Base-by-base conservation (phyloP, 2,113 vertebrate species). In the Neolamprologus caudopunctatus region DNA sequence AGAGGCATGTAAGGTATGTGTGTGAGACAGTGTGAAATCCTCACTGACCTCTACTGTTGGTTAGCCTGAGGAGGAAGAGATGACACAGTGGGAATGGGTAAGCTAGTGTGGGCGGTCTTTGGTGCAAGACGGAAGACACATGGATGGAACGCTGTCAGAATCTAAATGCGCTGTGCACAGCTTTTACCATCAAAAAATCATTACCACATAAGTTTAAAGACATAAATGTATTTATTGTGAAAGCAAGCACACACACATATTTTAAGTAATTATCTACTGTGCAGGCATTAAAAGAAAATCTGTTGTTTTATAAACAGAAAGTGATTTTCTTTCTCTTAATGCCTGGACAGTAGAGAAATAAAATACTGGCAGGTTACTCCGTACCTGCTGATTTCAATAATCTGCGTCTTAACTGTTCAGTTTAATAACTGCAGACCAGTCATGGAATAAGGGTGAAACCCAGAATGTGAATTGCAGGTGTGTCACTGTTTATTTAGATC, bases 41-140 rank as follows among this genome's bases (percentile, higher is more conserved):
- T 87, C 68, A 42, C 87, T 92, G 86, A 92, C 89, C 91, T 92
- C 85, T 85, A 54, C 85, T 88, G 89, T 79, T 93, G 89, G 88
- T 89, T 87, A 84, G 82, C 86, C 87, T 9, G 81, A 92, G 80
- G 90, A 90, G 88, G 82, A 73, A 85, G 82, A 55, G 86, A 87
- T 93, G 92, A 88, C 89, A 91, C 89, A 83, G 81, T 84, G 87
- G 83, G 92, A 84, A 89, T 71, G 86, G 66, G 57, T 88, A 88
- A 90, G 71, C 87, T 63, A 71, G 89, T 86, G 92, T 90, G 80
- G 91, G 87, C 63, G 81, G 84, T 31, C 61, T 87, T 53, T 73
- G 73, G 78, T 85, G 87, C 88, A 86, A 82, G 71, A 80, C n/a
- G 21, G 33, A 87, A 83, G 81, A 83, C 61, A 33, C 80, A 89